These are phyloP conservation scores for Cryptocephalus primarius DNA, from an alignment of 2,888 invertebrate genomes.

Conservation along the genomic window DNA sequence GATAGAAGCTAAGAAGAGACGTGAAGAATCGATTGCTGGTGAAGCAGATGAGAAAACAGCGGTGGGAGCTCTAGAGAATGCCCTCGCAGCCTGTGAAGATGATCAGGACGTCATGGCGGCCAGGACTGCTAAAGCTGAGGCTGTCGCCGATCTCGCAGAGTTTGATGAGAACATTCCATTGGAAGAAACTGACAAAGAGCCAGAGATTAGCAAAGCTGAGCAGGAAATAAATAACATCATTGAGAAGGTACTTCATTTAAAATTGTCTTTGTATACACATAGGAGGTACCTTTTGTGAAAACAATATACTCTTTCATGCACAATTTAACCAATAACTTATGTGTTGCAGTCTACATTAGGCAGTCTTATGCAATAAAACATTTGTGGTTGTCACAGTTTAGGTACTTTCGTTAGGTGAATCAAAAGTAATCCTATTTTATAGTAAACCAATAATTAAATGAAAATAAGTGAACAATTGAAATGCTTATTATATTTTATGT, in stretches of 20 bases:
- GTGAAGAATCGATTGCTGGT: conserved; percentile 26
- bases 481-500: too few species aligned
- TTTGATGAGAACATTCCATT: conserved; percentile 92
- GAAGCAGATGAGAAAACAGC: conserved; percentile 46
- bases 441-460: too few species aligned
- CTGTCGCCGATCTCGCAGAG: conserved; percentile 80
- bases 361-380: too few species aligned
- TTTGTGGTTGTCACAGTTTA: too few species aligned
- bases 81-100: conserved; percentile 87
- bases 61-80: conserved; percentile 61
- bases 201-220: conserved; percentile 61
- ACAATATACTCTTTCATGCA: too few species aligned
- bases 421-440: too few species aligned
- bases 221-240: conserved; percentile 59
- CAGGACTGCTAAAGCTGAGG: conserved; percentile 79
- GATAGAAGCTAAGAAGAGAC: conserved; percentile 37
- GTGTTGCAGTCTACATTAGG: too few species aligned
- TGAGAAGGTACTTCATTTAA: conserved; percentile 46
- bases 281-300: too few species aligned
- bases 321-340: too few species aligned
- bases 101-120: conserved; percentile 91
- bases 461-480: too few species aligned
- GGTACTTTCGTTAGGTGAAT: too few species aligned
- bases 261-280: background rate
- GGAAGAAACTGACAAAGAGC: conserved; percentile 51